These are phyloP conservation scores for Phortica variegata DNA, from an alignment of 1,140 invertebrate genomes.

Conservation along the genomic window DNA sequence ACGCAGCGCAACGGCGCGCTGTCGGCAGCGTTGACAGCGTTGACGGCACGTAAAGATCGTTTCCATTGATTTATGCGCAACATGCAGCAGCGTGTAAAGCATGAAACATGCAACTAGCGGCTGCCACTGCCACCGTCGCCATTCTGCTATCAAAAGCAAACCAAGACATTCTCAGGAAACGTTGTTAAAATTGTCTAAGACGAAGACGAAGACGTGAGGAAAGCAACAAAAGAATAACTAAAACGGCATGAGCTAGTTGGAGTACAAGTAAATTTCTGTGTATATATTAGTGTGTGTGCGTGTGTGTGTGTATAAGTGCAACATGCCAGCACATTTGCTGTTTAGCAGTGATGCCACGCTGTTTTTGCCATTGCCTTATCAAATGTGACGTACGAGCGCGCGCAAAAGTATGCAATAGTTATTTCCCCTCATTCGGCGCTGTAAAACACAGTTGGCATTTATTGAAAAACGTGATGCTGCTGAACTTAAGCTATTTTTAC, in stretches of 20 bases:
- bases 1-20: slow-evolving; percentile 3
- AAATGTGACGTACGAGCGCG: slow-evolving; percentile 43
- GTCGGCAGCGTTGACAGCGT: slow-evolving; percentile 17
- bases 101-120: slow-evolving; percentile 38
- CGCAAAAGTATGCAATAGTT: slow-evolving; percentile 36
- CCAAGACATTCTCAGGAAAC: slow-evolving; percentile 15
- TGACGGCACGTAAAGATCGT: slow-evolving; percentile 48
- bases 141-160: too few relatives aligned
- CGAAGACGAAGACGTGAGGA: too few relatives aligned
- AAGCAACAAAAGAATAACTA: too few relatives aligned
- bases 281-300: too few relatives aligned
- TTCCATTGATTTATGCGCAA: slow-evolving; percentile 51
- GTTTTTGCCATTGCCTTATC: slow-evolving; percentile 9
- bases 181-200: too few relatives aligned
- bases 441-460: neutral
- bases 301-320: slow-evolving; percentile 24
- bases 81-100: slow-evolving; percentile 34
- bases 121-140: too few relatives aligned
- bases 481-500: slow-evolving; percentile 5
- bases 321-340: slow-evolving; percentile 1
- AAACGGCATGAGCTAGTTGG: too few relatives aligned
- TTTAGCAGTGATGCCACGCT: neutral
- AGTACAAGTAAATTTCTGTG: too few relatives aligned
- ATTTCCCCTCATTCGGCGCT: neutral
- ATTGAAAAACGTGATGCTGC: slow-evolving; percentile 20